Conservation (phyloP, 2,797 vertebrate genomes). For the Pyrocephalus nanus region DNA sequence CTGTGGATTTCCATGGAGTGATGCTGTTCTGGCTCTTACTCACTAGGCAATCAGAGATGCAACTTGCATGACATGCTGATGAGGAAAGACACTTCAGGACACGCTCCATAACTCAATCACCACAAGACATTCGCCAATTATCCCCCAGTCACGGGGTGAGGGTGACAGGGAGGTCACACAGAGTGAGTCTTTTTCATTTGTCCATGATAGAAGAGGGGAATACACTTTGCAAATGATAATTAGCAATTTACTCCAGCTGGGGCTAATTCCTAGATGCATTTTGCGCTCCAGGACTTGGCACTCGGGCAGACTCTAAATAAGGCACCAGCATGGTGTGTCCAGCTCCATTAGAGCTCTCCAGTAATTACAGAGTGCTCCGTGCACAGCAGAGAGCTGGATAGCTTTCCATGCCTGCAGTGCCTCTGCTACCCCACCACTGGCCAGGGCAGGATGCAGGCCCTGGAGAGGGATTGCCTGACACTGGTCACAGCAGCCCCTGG, state of each 20-base stretch:
- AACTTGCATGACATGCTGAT: background rate
- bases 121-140: background rate
- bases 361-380: background rate
- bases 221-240: slow-evolving; percentile 29
- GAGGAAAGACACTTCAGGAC: background rate
- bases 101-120: background rate
- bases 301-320: slow-evolving; percentile 22
- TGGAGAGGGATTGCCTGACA: background rate
- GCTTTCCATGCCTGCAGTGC: background rate
- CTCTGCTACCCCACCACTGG: background rate
- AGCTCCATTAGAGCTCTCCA: background rate
- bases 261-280: slow-evolving; percentile 25
- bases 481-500: accelerated
- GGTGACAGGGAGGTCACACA: background rate
- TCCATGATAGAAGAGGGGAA: background rate
- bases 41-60: background rate
- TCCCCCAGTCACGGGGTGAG: background rate
- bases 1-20: background rate
- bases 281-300: background rate
- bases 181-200: background rate
- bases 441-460: background rate
- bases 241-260: slow-evolving; percentile 40
- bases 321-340: background rate
- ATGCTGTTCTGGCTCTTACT: background rate
- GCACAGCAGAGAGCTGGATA: background rate